Percentiles rank a stretch among this genome's conserved stretches.
phyloP scores from a whole-genome alignment of 2,797 vertebrate genomes.

The Ambastaia sidthimunki region DNA sequence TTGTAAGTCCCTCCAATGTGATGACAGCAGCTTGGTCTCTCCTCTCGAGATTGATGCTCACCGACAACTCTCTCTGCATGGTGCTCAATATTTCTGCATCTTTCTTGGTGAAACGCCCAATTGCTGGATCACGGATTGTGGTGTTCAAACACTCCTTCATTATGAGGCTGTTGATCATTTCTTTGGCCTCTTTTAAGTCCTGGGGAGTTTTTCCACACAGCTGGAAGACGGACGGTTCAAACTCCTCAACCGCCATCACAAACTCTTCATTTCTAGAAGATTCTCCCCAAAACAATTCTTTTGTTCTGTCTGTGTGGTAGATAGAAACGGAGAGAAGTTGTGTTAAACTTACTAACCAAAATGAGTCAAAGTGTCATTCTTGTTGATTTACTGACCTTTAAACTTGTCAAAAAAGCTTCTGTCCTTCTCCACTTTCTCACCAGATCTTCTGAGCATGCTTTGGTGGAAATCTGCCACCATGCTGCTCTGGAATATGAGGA shows the following conservation, averaged over 20 bases:
- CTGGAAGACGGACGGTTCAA: conserved; percentile 76
- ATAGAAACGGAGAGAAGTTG: background rate
- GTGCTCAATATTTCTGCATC: conserved; percentile 69
- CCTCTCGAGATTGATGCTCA: conserved; percentile 73
- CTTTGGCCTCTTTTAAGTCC: conserved; percentile 63
- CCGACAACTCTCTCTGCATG: conserved; percentile 76
- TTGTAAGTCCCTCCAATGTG: conserved; percentile 78
- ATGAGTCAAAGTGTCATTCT: background rate
- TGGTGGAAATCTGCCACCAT: conserved; percentile 79
- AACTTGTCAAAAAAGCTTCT: conserved; percentile 9
- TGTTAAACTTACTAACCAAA: background rate
- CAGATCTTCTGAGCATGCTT: conserved; percentile 79
- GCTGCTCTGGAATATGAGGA: conserved; percentile 82
- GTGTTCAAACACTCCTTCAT: conserved; percentile 72
- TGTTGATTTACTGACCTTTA: conserved; percentile 61
- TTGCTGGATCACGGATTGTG: conserved; percentile 69
- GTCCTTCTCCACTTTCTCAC: conserved; percentile 30
- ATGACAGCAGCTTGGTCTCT: conserved; percentile 67
- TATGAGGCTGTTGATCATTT: conserved; percentile 72
- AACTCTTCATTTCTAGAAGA: background rate
- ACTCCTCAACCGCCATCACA: conserved; percentile 65
- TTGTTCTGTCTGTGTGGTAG: background rate
- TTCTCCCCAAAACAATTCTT: conserved; percentile 41
- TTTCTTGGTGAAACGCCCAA: conserved; percentile 71
- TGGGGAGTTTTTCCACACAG: conserved; percentile 79